phyloP scores from a whole-genome alignment of 2,888 invertebrate genomes.

The Sesia bembeciformis region DNA sequence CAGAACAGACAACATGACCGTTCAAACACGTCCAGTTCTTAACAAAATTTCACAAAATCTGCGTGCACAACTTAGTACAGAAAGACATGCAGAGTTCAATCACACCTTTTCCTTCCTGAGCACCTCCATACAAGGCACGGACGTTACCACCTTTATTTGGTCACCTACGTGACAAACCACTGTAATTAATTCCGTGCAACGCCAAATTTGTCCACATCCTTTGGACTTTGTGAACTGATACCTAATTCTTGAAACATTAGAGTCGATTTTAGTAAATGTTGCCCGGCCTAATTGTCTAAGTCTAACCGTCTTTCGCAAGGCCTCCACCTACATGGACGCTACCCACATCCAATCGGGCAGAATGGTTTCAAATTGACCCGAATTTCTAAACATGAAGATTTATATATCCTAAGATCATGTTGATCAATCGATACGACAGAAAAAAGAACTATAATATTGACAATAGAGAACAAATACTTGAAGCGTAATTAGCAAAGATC shows the following conservation, averaged over 20 bases:
- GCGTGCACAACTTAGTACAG: too few relatives aligned
- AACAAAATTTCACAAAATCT: too few relatives aligned
- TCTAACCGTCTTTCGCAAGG: conserved; percentile 58
- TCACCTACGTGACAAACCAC: conserved; percentile 58
- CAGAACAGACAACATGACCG: too few relatives aligned
- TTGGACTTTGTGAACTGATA: conserved; percentile 29
- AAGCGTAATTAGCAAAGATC: too few relatives aligned
- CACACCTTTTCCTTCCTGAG: conserved; percentile 63
- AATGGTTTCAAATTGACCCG: conserved; percentile 45
- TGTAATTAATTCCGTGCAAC: conserved; percentile 59
- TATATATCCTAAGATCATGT: too few relatives aligned
- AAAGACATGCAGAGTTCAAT: conserved; percentile 35
- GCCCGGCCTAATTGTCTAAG: conserved; percentile 35
- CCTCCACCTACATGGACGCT: conserved; percentile 63
- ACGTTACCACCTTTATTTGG: conserved; percentile 62
- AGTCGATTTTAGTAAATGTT: conserved; percentile 32
- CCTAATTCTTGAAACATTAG: conserved; percentile 39
- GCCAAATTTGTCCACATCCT: conserved; percentile 52
- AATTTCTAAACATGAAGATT: conserved; percentile 20
- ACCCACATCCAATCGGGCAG: conserved; percentile 65
- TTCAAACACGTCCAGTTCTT: too few relatives aligned
- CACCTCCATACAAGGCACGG: conserved; percentile 48
- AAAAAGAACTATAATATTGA: too few relatives aligned
- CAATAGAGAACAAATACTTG: too few relatives aligned
- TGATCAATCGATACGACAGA: too few relatives aligned